Conservation (phyloP, 2,888 invertebrate species). For the Dioctria rufipes region DNA sequence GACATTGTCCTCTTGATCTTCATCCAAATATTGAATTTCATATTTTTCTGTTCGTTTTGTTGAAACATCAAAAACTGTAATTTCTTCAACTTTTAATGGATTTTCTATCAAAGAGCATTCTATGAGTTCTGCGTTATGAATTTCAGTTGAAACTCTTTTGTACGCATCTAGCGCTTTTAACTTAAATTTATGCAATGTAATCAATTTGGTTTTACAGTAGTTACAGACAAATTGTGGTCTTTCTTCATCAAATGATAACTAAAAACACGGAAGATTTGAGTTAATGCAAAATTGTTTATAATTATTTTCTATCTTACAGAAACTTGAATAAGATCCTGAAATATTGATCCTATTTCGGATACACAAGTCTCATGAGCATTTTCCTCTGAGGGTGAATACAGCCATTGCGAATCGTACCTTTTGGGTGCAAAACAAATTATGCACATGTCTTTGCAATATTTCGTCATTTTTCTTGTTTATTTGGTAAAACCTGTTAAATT, state of each 20-base stretch:
- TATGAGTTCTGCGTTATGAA: background rate
- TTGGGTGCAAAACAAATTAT: slow-evolving; percentile 43
- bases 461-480: background rate
- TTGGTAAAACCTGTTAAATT: background rate
- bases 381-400: background rate
- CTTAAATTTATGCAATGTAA: slow-evolving; percentile 53
- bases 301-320: slow-evolving; percentile 9
- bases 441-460: slow-evolving; percentile 37
- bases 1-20: slow-evolving; percentile 5
- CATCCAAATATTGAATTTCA: slow-evolving; percentile 53
- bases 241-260: slow-evolving; percentile 12
- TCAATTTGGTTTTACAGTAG: slow-evolving; percentile 49
- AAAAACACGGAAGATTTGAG: background rate
- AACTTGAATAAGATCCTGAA: slow-evolving; percentile 27
- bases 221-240: slow-evolving; percentile 43
- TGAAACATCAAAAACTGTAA: slow-evolving; percentile 45
- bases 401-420: slow-evolving; percentile 4
- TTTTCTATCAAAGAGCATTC: background rate
- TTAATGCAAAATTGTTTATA: background rate
- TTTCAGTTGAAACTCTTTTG: slow-evolving; percentile 21
- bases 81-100: slow-evolving; percentile 39
- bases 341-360: slow-evolving; percentile 29
- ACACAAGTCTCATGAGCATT: background rate
- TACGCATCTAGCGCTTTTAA: slow-evolving; percentile 49
- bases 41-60: slow-evolving; percentile 50